phyloP scores from a whole-genome alignment of 1,140 invertebrate species.

The Teleogryllus occipitalis region DNA sequence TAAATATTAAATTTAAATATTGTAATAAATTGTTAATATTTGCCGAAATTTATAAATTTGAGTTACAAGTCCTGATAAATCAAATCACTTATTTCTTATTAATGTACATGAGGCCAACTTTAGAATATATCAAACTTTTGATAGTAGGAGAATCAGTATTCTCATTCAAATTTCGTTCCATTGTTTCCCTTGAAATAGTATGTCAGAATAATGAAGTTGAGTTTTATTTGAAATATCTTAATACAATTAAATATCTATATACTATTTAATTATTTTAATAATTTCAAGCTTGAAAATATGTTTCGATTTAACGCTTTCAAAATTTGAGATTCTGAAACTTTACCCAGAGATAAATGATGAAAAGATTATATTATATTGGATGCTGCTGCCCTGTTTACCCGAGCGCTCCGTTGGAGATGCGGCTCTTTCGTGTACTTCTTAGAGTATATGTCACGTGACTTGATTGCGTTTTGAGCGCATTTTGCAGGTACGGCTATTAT shows the following conservation, averaged over 20 bases:
- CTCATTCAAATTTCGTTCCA: background rate
- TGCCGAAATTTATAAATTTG: background rate
- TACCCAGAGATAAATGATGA: background rate
- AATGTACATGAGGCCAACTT: background rate
- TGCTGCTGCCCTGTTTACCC: background rate
- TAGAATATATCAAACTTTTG: background rate
- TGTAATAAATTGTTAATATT: background rate
- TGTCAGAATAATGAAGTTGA: background rate
- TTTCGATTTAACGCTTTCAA: background rate
- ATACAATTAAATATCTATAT: background rate
- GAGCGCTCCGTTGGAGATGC: background rate
- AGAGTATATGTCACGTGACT: conserved; percentile 20
- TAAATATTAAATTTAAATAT: background rate
- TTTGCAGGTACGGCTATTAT: conserved; percentile 21
- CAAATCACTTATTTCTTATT: background rate
- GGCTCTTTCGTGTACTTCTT: conserved; percentile 15
- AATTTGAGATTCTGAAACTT: background rate
- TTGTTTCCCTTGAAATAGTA: background rate
- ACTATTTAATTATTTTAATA: no score
- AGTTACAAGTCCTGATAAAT: background rate
- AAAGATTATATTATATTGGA: background rate
- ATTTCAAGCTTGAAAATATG: background rate
- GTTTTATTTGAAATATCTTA: background rate
- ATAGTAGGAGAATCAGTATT: background rate
- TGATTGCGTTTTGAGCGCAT: conserved; percentile 22